Evolutionary conservation across 2,888 invertebrate genomes (phyloP).

Genomic region (Nomada fucata): DNA sequence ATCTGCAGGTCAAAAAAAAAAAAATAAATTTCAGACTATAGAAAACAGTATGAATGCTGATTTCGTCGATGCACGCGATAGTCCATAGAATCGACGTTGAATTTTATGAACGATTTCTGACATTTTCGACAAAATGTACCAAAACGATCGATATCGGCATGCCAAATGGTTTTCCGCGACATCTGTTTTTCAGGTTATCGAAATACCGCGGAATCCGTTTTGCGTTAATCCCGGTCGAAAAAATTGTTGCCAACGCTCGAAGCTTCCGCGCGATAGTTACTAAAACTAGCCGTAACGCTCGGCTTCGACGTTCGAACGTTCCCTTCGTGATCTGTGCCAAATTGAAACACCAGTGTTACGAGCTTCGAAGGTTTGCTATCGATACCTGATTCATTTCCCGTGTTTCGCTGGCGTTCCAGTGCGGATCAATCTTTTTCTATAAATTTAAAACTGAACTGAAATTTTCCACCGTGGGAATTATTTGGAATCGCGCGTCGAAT

Average conservation of each 20-base stretch:
- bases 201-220: constrained; percentile 54
- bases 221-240: constrained; percentile 53
- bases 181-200: constrained; percentile 61
- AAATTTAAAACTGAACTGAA: background rate
- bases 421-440: background rate
- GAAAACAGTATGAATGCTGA: constrained; percentile 16
- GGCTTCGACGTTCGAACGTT: background rate
- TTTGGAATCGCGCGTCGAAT: too few species aligned
- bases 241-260: constrained; percentile 13
- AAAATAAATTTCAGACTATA: background rate
- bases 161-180: constrained; percentile 55
- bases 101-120: constrained; percentile 61
- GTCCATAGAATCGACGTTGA: constrained; percentile 47
- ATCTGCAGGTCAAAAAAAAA: background rate
- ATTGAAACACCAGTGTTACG: constrained; percentile 22
- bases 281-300: constrained; percentile 21
- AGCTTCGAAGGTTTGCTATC: constrained; percentile 1
- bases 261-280: constrained; percentile 18
- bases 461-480: background rate
- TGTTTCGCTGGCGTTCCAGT: background rate
- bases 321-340: constrained; percentile 12
- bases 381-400: constrained; percentile 1
- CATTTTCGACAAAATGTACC: constrained; percentile 38
- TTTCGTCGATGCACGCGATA: constrained; percentile 48
- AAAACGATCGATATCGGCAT: constrained; percentile 42